phyloP scores from a whole-genome alignment of 2,113 vertebrate species.

The Periophthalmus modestus region DNA sequence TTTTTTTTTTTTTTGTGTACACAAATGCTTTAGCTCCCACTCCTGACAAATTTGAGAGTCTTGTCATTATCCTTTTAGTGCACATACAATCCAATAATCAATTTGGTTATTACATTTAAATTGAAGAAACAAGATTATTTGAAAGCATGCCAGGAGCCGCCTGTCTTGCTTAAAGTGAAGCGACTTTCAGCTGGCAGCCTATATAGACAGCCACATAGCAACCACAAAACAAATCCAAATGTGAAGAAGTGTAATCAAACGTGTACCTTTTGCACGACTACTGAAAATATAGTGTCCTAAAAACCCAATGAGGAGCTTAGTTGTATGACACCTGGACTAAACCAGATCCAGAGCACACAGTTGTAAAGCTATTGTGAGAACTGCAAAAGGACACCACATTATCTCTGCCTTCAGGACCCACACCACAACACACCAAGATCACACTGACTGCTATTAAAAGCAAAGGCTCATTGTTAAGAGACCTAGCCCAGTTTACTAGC shows the following conservation, averaged over 20 bases:
- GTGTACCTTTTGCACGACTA: too few species aligned
- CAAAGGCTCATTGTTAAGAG: slow-evolving; percentile 14
- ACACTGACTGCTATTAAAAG: slow-evolving; percentile 15
- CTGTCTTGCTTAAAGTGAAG: neutral
- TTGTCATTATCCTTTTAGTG: neutral
- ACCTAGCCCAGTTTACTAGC: slow-evolving; percentile 26
- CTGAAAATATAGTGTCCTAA: slow-evolving; percentile 21
- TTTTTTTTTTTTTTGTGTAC: neutral
- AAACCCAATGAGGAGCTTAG: slow-evolving; percentile 30
- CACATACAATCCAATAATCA: neutral
- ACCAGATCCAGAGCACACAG: slow-evolving; percentile 23
- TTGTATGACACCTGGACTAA: slow-evolving; percentile 58
- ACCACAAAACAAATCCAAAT: too few species aligned
- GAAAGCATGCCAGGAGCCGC: neutral
- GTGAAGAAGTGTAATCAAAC: neutral
- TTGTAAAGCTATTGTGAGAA: slow-evolving; percentile 10
- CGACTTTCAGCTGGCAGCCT: slow-evolving; percentile 19
- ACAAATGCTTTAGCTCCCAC: neutral
- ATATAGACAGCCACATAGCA: neutral
- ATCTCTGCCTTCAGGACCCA: slow-evolving; percentile 31
- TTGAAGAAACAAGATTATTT: neutral
- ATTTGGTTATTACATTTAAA: neutral
- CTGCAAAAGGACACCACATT: slow-evolving; percentile 32
- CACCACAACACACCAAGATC: slow-evolving; percentile 9
- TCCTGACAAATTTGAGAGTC: neutral